A percentile compares a stretch with the other conserved stretches of the same genome.
phyloP scores from a whole-genome alignment of 2,888 invertebrate genomes.

The Dryomyza anilis region DNA sequence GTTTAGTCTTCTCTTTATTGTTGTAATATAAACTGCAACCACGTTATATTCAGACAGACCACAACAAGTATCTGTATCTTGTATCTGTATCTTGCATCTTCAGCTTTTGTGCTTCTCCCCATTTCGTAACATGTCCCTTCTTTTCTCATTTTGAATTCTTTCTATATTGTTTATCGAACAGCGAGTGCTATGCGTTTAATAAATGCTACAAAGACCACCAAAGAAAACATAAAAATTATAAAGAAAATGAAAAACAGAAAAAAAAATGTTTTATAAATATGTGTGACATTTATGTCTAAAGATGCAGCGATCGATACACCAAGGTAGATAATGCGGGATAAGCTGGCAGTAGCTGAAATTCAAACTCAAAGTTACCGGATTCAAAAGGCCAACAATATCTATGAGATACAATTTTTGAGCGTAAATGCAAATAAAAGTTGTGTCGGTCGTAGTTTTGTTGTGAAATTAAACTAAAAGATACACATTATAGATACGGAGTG shows the following conservation, averaged over 20 bases:
- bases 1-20: conserved; percentile 17
- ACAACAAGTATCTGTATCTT: conserved; percentile 11
- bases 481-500: too few relatives aligned
- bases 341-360: too few relatives aligned
- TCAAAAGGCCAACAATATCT: too few relatives aligned
- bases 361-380: too few relatives aligned
- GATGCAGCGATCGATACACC: too few relatives aligned
- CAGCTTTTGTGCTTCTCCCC: not conserved
- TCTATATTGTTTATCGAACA: not conserved
- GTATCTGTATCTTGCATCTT: not conserved
- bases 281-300: too few relatives aligned
- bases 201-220: not conserved
- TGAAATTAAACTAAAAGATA: too few relatives aligned
- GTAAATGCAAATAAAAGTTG: too few relatives aligned
- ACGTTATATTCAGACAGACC: not conserved
- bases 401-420: too few relatives aligned
- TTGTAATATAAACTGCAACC: conserved; percentile 11
- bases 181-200: not conserved
- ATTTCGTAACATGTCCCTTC: not conserved
- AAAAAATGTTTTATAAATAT: too few relatives aligned
- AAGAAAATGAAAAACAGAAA: not conserved
- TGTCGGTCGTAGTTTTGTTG: too few relatives aligned
- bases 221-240: not conserved
- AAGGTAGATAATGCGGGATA: too few relatives aligned
- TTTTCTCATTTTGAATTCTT: not conserved